A percentile compares a stretch with the other conserved stretches of the same genome.
phyloP scores from a whole-genome alignment of 2,888 invertebrate genomes.

The Nemotelus pantherinus region DNA sequence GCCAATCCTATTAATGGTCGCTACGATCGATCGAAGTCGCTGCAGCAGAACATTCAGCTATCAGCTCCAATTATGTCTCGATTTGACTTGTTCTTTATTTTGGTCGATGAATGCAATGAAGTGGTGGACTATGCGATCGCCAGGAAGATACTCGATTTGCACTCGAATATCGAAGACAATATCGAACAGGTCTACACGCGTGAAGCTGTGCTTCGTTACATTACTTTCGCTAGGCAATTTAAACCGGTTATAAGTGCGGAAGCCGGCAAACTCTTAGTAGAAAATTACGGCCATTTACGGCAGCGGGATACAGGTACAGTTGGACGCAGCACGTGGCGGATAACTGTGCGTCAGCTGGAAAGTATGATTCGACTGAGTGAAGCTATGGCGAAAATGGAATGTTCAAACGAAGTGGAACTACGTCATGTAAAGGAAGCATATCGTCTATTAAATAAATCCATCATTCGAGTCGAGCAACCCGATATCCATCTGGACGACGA shows the following conservation, averaged over 20 bases:
- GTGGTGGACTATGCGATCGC: constrained; percentile 97
- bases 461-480: constrained; percentile 96
- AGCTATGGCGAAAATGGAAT: constrained; percentile 96
- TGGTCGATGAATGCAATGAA: constrained; percentile 96
- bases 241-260: constrained; percentile 88
- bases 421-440: constrained; percentile 93
- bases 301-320: constrained; percentile 80
- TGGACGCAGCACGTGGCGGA: constrained; percentile 87
- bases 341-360: constrained; percentile 96
- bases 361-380: constrained; percentile 96
- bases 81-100: constrained; percentile 97
- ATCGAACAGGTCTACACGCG: constrained; percentile 85
- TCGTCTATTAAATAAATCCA: constrained; percentile 92
- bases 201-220: constrained; percentile 92
- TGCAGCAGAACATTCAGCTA: constrained; percentile 93
- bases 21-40: constrained; percentile 91
- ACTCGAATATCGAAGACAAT: constrained; percentile 83
- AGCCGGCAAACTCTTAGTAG: constrained; percentile 84
- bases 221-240: constrained; percentile 96
- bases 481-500: constrained; percentile 94
- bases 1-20: constrained; percentile 98
- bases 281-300: constrained; percentile 87
- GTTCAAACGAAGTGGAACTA: constrained; percentile 85
- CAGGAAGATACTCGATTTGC: constrained; percentile 92
- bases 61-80: constrained; percentile 99